These are phyloP conservation scores for Xiphophorus maculatus DNA, from an alignment of 2,113 vertebrate genomes.

Conservation along the genomic window DNA sequence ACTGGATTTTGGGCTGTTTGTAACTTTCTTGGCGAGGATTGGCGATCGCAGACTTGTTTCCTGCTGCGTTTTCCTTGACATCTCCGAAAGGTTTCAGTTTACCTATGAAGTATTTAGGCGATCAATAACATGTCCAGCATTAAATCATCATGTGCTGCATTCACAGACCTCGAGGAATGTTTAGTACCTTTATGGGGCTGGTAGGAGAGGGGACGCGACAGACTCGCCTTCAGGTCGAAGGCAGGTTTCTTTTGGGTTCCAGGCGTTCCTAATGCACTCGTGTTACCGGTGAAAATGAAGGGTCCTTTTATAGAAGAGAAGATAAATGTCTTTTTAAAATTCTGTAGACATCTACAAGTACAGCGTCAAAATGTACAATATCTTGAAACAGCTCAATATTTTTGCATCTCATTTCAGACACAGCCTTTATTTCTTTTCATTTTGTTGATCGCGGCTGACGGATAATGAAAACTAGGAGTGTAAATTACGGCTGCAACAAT, in stretches of 20 bases:
- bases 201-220: conserved; percentile 89
- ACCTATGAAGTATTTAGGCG: conserved; percentile 71
- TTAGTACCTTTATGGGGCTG: conserved; percentile 85
- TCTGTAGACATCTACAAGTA: neutral
- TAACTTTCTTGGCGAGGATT: conserved; percentile 81
- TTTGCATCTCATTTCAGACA: too few relatives aligned
- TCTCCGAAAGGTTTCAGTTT: conserved; percentile 89
- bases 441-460: too few relatives aligned
- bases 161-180: neutral
- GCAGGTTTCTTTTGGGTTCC: conserved; percentile 80
- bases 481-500: too few relatives aligned
- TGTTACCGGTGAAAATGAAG: conserved; percentile 81
- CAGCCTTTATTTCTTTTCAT: too few relatives aligned
- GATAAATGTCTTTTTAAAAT: neutral
- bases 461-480: too few relatives aligned
- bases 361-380: too few relatives aligned
- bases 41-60: conserved; percentile 61
- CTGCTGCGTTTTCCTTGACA: conserved; percentile 77
- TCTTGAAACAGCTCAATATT: too few relatives aligned
- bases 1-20: conserved; percentile 87
- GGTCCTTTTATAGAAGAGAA: conserved; percentile 63
- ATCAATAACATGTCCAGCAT: neutral
- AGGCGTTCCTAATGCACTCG: conserved; percentile 70
- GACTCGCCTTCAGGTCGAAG: conserved; percentile 94
- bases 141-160: neutral